Percentiles rank a stretch among this genome's conserved stretches.
phyloP scores from a whole-genome alignment of 1,140 invertebrate species.

The Tetragnatha versicolor region DNA sequence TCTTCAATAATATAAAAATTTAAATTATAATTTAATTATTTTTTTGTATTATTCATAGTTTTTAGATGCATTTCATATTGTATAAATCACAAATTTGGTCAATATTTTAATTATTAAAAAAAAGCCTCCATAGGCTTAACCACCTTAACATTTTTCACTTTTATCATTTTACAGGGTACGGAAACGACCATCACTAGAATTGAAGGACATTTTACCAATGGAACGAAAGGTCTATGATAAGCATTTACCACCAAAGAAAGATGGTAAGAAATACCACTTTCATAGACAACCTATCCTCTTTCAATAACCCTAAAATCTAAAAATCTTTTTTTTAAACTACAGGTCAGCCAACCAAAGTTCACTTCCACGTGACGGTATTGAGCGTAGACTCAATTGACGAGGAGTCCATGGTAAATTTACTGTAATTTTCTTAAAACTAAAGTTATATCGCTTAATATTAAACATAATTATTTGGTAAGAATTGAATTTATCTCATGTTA shows the following conservation, averaged over 20 bases:
- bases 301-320: too few relatives aligned
- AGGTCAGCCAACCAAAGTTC: constrained; percentile 82
- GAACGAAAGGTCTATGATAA: constrained; percentile 88
- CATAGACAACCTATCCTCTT: too few relatives aligned
- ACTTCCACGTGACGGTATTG: constrained; percentile 92
- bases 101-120: too few relatives aligned
- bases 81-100: too few relatives aligned
- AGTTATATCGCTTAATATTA: background rate
- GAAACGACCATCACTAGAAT: constrained; percentile 58
- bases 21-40: too few relatives aligned
- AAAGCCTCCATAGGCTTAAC: too few relatives aligned
- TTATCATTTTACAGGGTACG: too few relatives aligned
- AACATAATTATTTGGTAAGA: background rate
- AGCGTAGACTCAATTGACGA: constrained; percentile 91
- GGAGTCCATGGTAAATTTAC: constrained; percentile 80
- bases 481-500: constrained; percentile 65
- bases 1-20: too few relatives aligned
- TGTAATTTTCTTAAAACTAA: background rate
- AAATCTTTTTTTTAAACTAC: constrained; percentile 45
- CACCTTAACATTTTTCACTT: too few relatives aligned
- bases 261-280: constrained; percentile 61
- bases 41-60: too few relatives aligned
- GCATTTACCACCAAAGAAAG: constrained; percentile 83
- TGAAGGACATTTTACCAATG: constrained; percentile 81
- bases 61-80: too few relatives aligned